Conservation (phyloP, 2,888 invertebrate species). For the Anorthoa munda region DNA sequence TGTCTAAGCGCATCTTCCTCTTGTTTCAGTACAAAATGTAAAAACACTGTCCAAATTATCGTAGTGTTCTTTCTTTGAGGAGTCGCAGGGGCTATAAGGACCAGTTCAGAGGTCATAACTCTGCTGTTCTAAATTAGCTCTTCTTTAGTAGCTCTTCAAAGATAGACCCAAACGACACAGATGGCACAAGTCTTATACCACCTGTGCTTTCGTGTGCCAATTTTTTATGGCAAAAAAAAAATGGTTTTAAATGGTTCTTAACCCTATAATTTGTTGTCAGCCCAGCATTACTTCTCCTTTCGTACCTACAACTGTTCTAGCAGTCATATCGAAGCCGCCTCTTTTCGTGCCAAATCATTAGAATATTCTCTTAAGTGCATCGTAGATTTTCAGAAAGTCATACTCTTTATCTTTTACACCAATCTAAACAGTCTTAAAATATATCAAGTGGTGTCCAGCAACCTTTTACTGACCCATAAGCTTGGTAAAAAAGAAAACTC, state of each 20-base stretch:
- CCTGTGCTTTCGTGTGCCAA: too few relatives aligned
- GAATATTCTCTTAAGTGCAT: not conserved
- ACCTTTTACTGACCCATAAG: not conserved
- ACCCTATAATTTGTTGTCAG: not conserved
- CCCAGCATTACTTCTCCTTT: not conserved
- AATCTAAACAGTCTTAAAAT: not conserved
- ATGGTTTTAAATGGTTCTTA: too few relatives aligned
- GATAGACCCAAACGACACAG: too few relatives aligned
- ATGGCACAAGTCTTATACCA: too few relatives aligned
- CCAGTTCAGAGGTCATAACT: not conserved
- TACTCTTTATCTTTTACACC: not conserved
- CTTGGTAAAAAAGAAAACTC: not conserved
- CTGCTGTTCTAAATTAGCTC: not conserved
- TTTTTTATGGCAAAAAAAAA: too few relatives aligned
- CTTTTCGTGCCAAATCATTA: not conserved
- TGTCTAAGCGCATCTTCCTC: not conserved
- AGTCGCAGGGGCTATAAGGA: not conserved
- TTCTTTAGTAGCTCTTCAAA: not conserved
- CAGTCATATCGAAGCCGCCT: not conserved
- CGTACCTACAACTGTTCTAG: not conserved
- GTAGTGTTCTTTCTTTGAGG: not conserved
- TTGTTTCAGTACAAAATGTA: slow-evolving; percentile 3
- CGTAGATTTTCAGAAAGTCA: not conserved
- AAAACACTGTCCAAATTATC: not conserved
- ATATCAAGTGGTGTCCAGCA: not conserved